These are phyloP conservation scores for Drosophila teissieri DNA, from an alignment of 1,140 invertebrate genomes.

Conservation along the genomic window DNA sequence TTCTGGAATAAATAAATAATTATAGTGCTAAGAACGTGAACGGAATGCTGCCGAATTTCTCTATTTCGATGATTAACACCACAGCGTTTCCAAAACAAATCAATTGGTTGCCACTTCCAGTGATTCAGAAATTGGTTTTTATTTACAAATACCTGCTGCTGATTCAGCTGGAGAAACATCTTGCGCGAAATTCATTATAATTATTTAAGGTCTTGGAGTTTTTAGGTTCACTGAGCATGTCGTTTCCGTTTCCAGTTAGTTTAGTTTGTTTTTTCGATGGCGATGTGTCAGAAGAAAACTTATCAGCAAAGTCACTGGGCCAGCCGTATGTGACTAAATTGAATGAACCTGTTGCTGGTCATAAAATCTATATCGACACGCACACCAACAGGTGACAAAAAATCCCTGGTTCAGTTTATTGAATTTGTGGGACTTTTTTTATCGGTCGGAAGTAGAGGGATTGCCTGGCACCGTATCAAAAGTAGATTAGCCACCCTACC, in stretches of 20 bases:
- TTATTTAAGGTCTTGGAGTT: slow-evolving; percentile 23
- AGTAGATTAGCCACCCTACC: slow-evolving; percentile 12
- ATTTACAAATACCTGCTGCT: slow-evolving; percentile 16
- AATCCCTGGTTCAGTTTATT: slow-evolving; percentile 47
- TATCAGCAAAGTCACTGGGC: slow-evolving; percentile 60
- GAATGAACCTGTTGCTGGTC: slow-evolving; percentile 67
- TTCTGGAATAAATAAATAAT: slow-evolving; percentile 30
- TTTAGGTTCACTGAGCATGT: slow-evolving; percentile 25
- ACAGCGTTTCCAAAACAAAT: slow-evolving; percentile 42
- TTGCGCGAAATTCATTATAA: slow-evolving; percentile 2
- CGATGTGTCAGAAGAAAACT: slow-evolving; percentile 63
- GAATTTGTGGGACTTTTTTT: slow-evolving; percentile 38
- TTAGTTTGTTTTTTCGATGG: slow-evolving; percentile 1
- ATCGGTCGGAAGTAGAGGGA: slow-evolving; percentile 48
- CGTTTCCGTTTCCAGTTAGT: slow-evolving; percentile 31
- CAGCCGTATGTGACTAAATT: slow-evolving; percentile 65
- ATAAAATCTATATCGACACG: slow-evolving; percentile 39
- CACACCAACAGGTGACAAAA: slow-evolving; percentile 45
- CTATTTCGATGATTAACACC: slow-evolving; percentile 65
- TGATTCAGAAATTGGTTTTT: slow-evolving; percentile 49
- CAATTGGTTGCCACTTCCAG: slow-evolving; percentile 46
- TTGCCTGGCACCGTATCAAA: slow-evolving; percentile 40
- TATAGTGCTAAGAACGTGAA: slow-evolving; percentile 18
- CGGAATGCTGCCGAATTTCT: slow-evolving; percentile 11
- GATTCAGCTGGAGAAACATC: slow-evolving; percentile 28